Conservation (phyloP, 2,888 invertebrate genomes). For the Agelastica alni region DNA sequence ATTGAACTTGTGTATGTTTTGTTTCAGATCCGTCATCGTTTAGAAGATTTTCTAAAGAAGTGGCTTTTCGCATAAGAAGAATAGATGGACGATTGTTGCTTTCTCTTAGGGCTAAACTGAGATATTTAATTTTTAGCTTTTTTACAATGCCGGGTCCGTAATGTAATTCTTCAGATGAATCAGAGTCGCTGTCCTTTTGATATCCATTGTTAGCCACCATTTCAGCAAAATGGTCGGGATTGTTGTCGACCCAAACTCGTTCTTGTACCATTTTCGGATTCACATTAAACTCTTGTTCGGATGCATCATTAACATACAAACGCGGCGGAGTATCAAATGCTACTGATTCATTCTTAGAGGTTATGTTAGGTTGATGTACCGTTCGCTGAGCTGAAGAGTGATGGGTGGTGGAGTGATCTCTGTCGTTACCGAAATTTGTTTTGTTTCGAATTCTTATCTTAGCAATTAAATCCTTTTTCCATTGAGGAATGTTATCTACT, state of each 20-base stretch:
- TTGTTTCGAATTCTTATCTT: conserved; percentile 64
- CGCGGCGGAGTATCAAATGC: conserved; percentile 28
- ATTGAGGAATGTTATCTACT: conserved; percentile 65
- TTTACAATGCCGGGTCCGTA: conserved; percentile 93
- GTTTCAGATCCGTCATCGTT: conserved; percentile 63
- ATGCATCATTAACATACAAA: conserved; percentile 6
- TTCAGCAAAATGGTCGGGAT: conserved; percentile 30
- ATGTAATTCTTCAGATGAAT: conserved; percentile 77
- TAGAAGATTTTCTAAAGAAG: conserved; percentile 82
- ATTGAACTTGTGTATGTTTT: conserved; percentile 36
- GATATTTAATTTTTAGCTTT: conserved; percentile 82
- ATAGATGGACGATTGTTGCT: conserved; percentile 68
- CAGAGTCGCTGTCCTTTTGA: conserved; percentile 57
- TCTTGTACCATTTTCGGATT: conserved; percentile 59
- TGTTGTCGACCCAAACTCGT: conserved; percentile 52
- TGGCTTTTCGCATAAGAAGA: conserved; percentile 72
- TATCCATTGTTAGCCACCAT: conserved; percentile 43
- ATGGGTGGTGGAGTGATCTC: conserved; percentile 27
- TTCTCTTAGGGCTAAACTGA: conserved; percentile 80
- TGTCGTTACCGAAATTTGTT: conserved; percentile 36
- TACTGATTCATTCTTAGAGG: conserved; percentile 40
- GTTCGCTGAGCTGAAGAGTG: conserved; percentile 38
- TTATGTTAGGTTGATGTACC: conserved; percentile 49
- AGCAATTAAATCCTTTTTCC: conserved; percentile 83
- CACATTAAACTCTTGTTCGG: conserved; percentile 35